Conservation (phyloP, 2,797 vertebrate genomes). For the Lagocephalus sceleratus region DNA sequence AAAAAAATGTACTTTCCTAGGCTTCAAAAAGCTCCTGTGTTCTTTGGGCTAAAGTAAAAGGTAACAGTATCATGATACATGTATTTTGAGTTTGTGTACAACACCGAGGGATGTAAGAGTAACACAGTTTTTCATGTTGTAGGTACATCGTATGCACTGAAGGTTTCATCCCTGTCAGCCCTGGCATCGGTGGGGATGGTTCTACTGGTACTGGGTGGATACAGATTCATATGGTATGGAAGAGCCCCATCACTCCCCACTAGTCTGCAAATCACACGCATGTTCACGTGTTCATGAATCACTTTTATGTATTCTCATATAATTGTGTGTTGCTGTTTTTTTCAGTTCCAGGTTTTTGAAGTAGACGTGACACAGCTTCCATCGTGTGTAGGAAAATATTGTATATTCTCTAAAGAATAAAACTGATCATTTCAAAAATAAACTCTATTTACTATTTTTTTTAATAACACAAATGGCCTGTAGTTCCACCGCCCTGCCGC, state of each 20-base stretch:
- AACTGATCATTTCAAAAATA: slow-evolving; percentile 24
- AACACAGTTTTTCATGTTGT: slow-evolving; percentile 3
- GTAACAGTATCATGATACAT: slow-evolving; percentile 42
- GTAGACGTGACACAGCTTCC: slow-evolving; percentile 22
- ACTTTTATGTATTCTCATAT: too few relatives aligned
- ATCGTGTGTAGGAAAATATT: neutral
- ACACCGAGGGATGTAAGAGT: neutral
- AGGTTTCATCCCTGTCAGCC: slow-evolving; percentile 55
- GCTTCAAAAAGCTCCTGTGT: slow-evolving; percentile 70
- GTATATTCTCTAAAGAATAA: too few relatives aligned
- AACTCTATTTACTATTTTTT: slow-evolving; percentile 7
- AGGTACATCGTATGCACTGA: slow-evolving; percentile 68
- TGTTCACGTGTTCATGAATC: too few relatives aligned
- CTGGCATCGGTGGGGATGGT: slow-evolving; percentile 48
- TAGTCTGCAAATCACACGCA: slow-evolving; percentile 2
- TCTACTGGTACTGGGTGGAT: slow-evolving; percentile 46
- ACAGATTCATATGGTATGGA: slow-evolving; percentile 59
- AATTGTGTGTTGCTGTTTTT: neutral
- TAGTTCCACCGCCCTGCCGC: too few relatives aligned
- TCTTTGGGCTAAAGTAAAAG: slow-evolving; percentile 76
- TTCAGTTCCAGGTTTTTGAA: slow-evolving; percentile 53
- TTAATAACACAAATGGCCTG: neutral
- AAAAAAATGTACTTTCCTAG: slow-evolving; percentile 54
- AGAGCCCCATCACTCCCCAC: neutral
- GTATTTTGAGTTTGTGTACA: neutral